A percentile compares a stretch with the other conserved stretches of the same genome.
phyloP scores from a whole-genome alignment of 2,888 invertebrate genomes.

The Carpatolechia fugitivella region DNA sequence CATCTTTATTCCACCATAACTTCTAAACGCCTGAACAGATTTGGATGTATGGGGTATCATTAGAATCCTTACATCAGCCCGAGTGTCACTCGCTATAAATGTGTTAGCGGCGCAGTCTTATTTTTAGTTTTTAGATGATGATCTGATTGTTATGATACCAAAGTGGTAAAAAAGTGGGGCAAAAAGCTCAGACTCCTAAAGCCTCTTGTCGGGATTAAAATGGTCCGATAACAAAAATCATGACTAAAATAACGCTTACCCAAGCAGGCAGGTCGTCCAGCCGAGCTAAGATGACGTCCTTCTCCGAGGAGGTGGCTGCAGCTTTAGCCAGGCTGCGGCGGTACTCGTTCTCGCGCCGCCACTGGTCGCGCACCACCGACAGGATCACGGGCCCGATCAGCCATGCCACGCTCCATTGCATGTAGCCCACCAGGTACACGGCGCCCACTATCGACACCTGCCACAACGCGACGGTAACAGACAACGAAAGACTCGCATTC shows the following conservation, averaged over 20 bases:
- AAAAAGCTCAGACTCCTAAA: too few relatives aligned
- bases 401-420: conserved; percentile 95
- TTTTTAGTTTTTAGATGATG: too few relatives aligned
- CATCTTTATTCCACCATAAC: too few relatives aligned
- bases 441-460: conserved; percentile 85
- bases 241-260: conserved; percentile 78
- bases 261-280: conserved; percentile 96
- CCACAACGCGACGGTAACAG: not conserved
- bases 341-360: conserved; percentile 86
- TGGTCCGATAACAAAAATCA: not conserved
- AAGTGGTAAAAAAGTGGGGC: too few relatives aligned
- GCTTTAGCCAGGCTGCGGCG: conserved; percentile 87
- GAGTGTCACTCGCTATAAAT: too few relatives aligned
- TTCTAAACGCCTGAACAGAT: too few relatives aligned
- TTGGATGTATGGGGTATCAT: too few relatives aligned
- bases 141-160: too few relatives aligned
- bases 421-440: conserved; percentile 89
- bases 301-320: conserved; percentile 88
- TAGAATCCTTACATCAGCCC: too few relatives aligned
- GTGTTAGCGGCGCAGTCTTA: too few relatives aligned
- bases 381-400: conserved; percentile 88
- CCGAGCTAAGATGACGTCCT: conserved; percentile 90
- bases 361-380: conserved; percentile 88
- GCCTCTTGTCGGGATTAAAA: too few relatives aligned
- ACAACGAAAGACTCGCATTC: not conserved